These are phyloP conservation scores for Characodon lateralis DNA, from an alignment of 2,797 vertebrate genomes.

Conservation along the genomic window DNA sequence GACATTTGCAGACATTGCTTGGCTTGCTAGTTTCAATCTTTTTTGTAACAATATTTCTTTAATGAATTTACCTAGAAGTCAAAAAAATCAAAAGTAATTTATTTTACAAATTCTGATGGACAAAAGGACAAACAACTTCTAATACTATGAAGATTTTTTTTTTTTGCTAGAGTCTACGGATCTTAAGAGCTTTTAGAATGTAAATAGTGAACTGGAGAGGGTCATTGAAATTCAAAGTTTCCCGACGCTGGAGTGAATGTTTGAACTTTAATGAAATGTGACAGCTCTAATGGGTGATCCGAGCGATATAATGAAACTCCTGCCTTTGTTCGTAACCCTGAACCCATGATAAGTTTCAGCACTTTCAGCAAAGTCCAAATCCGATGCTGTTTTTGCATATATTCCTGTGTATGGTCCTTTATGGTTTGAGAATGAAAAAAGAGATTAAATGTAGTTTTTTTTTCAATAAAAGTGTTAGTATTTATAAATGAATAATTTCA, in stretches of 20 bases:
- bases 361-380: constrained; percentile 18
- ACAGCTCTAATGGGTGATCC: constrained; percentile 17
- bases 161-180: not conserved
- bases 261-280: constrained; percentile 11
- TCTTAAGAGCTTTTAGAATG: not conserved
- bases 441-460: constrained; percentile 40
- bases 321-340: constrained; percentile 26
- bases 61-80: not conserved
- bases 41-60: not conserved
- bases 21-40: too few species aligned
- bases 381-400: constrained; percentile 7
- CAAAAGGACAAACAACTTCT: not conserved
- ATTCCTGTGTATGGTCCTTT: not conserved
- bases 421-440: constrained; percentile 22
- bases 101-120: constrained; percentile 22
- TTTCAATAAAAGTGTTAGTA: constrained; percentile 22
- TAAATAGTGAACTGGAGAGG: constrained; percentile 6
- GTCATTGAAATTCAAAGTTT: constrained; percentile 19
- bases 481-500: constrained; percentile 22
- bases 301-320: constrained; percentile 29
- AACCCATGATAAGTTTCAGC: constrained; percentile 15
- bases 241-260: constrained; percentile 8
- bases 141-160: not conserved
- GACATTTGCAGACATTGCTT: not conserved
- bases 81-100: not conserved